Evolutionary conservation across 2,797 vertebrate genomes (phyloP), one percentile per base, ranked within the genome.

Genomic region (Holocentrus rufus): DNA sequence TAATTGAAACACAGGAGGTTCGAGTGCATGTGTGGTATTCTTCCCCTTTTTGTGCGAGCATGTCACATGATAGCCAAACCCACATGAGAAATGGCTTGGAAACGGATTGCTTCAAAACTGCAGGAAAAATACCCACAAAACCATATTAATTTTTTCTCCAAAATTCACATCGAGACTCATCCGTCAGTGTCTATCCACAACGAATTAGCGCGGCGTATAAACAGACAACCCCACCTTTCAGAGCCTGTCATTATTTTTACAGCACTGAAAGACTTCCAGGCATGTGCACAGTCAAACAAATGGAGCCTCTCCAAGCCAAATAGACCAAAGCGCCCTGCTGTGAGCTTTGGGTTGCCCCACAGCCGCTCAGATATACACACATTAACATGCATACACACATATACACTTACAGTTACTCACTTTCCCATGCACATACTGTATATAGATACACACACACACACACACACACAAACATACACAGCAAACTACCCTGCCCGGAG

Each of bases 401-500:
- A 85, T 61, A 74, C 79, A 75, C 84, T 84, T 85, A 60, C 53
- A 77, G 73, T 79, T 69, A 67, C 76, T 76, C 65, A 81, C 79
- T 76, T 64, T 74, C 71, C 72, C 68, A 67, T 65, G 65, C 71
- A 76, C 52, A 57, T 14, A 57, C 54, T 23, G 15, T 25, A 27
- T 13, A 55, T 60, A 76, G 63, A 72, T 64, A 31, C 47, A 23
- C 39, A 46, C 39, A 14, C 70, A 72, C 52, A 23, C 23, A 49
- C 17, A 20, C 57, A 61, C 25, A 76, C 82, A 82, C 77, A 85
- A 63, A 85, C 75, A 74, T 47, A 84, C 76, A 85, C 25, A 75
- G 74, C 73, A 80, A 25, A 69, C 74, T 82, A 84, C 60, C 89
- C 90, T 88, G 88, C 85, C 85, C 74, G 22, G 87, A 91, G 92